A percentile compares a stretch with the other conserved stretches of the same genome.
These are phyloP conservation scores for Cryptotis parvus DNA, from an alignment of 2,113 vertebrate species.

Conservation along the genomic window DNA sequence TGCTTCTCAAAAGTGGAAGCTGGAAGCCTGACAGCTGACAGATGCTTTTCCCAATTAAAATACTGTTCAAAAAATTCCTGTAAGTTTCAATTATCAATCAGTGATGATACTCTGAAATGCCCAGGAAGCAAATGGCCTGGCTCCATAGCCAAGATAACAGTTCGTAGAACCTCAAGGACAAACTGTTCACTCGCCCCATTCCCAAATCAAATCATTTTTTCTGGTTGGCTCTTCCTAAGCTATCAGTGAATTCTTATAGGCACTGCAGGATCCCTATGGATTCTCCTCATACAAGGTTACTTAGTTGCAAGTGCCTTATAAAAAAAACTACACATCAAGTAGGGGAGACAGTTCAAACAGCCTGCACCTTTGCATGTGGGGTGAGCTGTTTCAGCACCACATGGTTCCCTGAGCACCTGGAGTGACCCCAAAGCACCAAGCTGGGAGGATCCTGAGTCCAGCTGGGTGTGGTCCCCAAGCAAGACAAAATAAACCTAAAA, in stretches of 20 bases:
- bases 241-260: neutral
- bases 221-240: constrained; percentile 11
- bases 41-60: constrained; percentile 83
- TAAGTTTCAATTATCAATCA: constrained; percentile 61
- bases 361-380: too few relatives aligned
- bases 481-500: neutral
- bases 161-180: neutral
- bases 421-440: too few relatives aligned
- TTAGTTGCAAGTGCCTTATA: neutral
- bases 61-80: constrained; percentile 64
- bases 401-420: too few relatives aligned
- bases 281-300: neutral
- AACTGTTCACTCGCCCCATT: neutral
- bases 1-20: constrained; percentile 81
- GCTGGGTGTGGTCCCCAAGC: too few relatives aligned
- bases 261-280: neutral
- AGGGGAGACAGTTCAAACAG: too few relatives aligned
- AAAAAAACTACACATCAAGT: neutral
- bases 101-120: constrained; percentile 30
- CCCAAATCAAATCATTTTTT: neutral
- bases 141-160: neutral
- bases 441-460: too few relatives aligned
- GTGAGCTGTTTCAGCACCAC: too few relatives aligned
- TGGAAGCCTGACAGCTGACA: constrained; percentile 78
- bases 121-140: neutral